A percentile compares a stretch with the other conserved stretches of the same genome.
Evolutionary conservation across 2,797 vertebrate genomes (phyloP).

Genomic region (Bothrops alternatus): DNA sequence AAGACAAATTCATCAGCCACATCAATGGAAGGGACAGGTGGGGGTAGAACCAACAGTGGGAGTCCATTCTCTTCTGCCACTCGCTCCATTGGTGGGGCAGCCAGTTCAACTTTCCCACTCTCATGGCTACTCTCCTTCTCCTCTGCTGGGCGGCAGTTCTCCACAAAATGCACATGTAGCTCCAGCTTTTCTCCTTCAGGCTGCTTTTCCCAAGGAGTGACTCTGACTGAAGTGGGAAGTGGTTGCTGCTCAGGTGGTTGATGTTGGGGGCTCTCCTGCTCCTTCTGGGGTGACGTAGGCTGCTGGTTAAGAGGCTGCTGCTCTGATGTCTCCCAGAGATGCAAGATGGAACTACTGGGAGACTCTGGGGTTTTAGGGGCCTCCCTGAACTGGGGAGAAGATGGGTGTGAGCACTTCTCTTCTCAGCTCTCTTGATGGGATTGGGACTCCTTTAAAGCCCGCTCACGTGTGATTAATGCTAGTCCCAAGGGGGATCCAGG

Average conservation of each 20-base stretch:
- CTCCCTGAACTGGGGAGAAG: slow-evolving; percentile 42
- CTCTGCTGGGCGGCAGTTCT: slow-evolving; percentile 63
- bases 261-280: slow-evolving; percentile 35
- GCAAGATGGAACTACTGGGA: slow-evolving; percentile 51
- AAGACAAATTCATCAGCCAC: slow-evolving; percentile 89
- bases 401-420: slow-evolving; percentile 41
- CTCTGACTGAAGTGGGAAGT: slow-evolving; percentile 57
- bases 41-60: slow-evolving; percentile 84
- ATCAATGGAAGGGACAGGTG: slow-evolving; percentile 88
- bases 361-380: slow-evolving; percentile 42
- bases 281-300: slow-evolving; percentile 36
- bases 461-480: slow-evolving; percentile 86
- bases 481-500: slow-evolving; percentile 86
- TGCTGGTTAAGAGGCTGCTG: slow-evolving; percentile 37
- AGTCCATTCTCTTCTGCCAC: slow-evolving; percentile 69
- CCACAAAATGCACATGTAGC: slow-evolving; percentile 69
- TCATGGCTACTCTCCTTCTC: not conserved
- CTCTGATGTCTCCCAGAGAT: slow-evolving; percentile 59
- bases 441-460: slow-evolving; percentile 82
- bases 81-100: slow-evolving; percentile 40
- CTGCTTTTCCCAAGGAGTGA: slow-evolving; percentile 64
- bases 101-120: slow-evolving; percentile 22
- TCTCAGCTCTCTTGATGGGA: slow-evolving; percentile 39
- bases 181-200: slow-evolving; percentile 74
- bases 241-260: slow-evolving; percentile 70